Conservation (phyloP, 2,797 vertebrate genomes). For the Odontamblyopus lacepedii region DNA sequence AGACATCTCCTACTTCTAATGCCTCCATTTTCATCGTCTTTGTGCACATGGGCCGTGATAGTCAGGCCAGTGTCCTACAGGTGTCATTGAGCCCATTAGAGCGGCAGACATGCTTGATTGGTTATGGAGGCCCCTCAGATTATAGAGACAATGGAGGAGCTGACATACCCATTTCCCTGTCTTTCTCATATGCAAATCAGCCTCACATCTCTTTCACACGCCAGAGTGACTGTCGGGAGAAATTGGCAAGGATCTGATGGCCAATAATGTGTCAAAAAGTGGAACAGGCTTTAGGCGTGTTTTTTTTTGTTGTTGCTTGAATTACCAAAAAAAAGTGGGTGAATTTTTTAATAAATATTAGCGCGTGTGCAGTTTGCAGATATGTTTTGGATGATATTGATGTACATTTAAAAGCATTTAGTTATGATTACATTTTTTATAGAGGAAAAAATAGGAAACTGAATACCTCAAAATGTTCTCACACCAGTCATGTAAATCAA, state of each 20-base stretch:
- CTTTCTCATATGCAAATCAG: constrained; percentile 29
- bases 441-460: too few species aligned
- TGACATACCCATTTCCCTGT: constrained; percentile 46
- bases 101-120: constrained; percentile 42
- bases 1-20: not conserved
- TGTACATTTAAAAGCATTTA: not conserved
- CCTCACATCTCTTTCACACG: constrained; percentile 21
- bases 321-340: not conserved
- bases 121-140: constrained; percentile 38
- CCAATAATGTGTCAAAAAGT: not conserved
- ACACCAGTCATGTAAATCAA: too few species aligned
- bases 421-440: too few species aligned
- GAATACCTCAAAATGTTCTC: too few species aligned
- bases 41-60: constrained; percentile 17
- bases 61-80: constrained; percentile 44
- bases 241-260: constrained; percentile 12
- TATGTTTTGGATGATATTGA: not conserved
- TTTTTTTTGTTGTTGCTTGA: not conserved
- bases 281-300: not conserved
- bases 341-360: not conserved
- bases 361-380: not conserved
- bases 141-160: constrained; percentile 39
- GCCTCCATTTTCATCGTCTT: too few species aligned
- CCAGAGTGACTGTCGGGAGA: constrained; percentile 25
- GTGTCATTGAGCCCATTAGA: constrained; percentile 55